phyloP scores from a whole-genome alignment of 1,140 invertebrate species.

The Pentalonia nigronervosa region DNA sequence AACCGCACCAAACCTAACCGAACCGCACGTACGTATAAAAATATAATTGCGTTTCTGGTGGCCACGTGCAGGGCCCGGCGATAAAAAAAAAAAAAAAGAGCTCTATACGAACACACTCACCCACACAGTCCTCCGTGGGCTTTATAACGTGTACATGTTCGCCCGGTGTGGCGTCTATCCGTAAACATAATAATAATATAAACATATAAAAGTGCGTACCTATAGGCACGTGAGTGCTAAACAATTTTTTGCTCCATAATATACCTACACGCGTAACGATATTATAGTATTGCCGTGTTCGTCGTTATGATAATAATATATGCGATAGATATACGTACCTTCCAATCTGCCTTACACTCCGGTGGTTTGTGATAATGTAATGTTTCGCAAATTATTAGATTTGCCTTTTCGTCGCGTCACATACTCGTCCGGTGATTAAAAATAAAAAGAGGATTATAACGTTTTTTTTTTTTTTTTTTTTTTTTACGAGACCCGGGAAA shows the following conservation, averaged over 20 bases:
- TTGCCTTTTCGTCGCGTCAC: background rate
- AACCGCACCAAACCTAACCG: no score
- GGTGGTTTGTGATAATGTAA: background rate
- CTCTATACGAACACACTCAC: background rate
- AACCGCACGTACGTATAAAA: background rate
- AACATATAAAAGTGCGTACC: background rate
- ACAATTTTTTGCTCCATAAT: background rate
- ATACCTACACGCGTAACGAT: background rate
- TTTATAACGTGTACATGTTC: background rate
- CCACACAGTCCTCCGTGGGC: no score
- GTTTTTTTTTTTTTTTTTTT: background rate
- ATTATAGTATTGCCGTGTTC: background rate
- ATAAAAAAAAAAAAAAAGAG: background rate
- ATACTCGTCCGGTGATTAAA: background rate
- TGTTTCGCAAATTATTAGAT: background rate
- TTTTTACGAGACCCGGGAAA: background rate
- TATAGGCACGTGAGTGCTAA: no score
- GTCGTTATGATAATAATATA: background rate
- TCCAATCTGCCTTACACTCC: slow-evolving; percentile 19
- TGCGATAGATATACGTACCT: background rate
- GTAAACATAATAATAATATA: background rate
- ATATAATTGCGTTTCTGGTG: background rate
- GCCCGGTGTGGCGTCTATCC: background rate
- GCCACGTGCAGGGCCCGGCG: background rate
- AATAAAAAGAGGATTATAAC: background rate